Conservation (phyloP, 2,113 vertebrate genomes). For the Sceloporus undulatus region DNA sequence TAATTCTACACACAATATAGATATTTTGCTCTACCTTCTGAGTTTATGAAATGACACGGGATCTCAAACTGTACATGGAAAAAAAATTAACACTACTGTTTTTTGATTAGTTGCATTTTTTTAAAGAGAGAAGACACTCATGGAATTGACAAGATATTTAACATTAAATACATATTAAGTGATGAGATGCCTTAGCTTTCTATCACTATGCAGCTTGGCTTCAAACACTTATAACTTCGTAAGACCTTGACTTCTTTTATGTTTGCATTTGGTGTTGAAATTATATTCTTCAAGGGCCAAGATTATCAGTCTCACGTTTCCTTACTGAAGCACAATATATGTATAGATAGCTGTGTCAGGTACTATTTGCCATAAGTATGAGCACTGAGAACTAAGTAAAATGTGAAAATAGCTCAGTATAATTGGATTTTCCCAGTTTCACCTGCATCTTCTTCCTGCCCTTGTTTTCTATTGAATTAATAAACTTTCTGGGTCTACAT, state of each 20-base stretch:
- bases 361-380: neutral
- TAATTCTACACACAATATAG: neutral
- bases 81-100: no score
- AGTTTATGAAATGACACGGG: neutral
- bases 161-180: neutral
- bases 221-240: constrained; percentile 8
- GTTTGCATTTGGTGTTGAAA: constrained; percentile 16
- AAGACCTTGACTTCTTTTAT: constrained; percentile 14
- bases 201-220: constrained; percentile 7
- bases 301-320: neutral
- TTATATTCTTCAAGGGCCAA: constrained; percentile 16
- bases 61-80: neutral
- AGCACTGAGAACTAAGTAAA: neutral
- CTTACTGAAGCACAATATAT: constrained; percentile 25
- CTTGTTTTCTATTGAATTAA: no score
- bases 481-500: no score
- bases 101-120: no score
- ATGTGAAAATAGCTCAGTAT: no score
- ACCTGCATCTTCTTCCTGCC: no score
- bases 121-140: neutral
- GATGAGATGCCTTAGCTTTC: constrained; percentile 3
- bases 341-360: neutral
- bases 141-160: neutral
- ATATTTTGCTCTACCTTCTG: neutral
- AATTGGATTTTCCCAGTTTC: no score